Evolutionary conservation across 2,888 invertebrate species (phyloP), one percentile per base, ranked within the genome.

Genomic region (Tiliacea citrago): DNA sequence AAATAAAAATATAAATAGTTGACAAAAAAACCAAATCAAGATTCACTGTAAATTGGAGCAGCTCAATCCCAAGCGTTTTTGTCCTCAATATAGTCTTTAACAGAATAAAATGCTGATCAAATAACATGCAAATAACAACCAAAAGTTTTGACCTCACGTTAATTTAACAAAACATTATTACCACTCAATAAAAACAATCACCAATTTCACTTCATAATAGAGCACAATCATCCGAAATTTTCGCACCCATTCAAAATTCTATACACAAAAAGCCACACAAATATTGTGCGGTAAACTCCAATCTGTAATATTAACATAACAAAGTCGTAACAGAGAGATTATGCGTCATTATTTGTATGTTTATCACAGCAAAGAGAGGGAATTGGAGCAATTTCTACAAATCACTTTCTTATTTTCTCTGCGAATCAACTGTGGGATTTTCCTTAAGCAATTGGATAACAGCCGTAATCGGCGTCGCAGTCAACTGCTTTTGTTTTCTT

Each of bases 351-450:
- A 87, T 86, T 82, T 83, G 75, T 85, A 79, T 85, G 76, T 85
- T 82, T 81, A 79, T 81, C 67, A 80, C 78, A 74, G 77, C 47
- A 68, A 68, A 75, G 73, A 69, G 70, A 62, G 80, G 74, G 77
- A 87, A 85, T 87, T 87, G 85, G 51, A 63, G 77, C 78, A 83
- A 87, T 86, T 86, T 81, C 73, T 61, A 79, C 83, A 87, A 83
- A 85, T 85, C 86, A 79, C 77, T 81, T 75, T 83, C 79, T 85
- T 81, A 83, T 86, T 81, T 85, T 81, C 79, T 79, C 77, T 73
- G 66, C 60, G 66, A 86, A 79, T 77, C 83, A 80, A 85, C 69
- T 74, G 75, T 57, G 60, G 81, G 75, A 81, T 81, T 87, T 87
- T 83, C 79, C 77, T 77, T 77, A 74, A 87, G 77, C 80, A 83